phyloP scores from a whole-genome alignment of 2,888 invertebrate species.

The Sarcophaga rosellei region DNA sequence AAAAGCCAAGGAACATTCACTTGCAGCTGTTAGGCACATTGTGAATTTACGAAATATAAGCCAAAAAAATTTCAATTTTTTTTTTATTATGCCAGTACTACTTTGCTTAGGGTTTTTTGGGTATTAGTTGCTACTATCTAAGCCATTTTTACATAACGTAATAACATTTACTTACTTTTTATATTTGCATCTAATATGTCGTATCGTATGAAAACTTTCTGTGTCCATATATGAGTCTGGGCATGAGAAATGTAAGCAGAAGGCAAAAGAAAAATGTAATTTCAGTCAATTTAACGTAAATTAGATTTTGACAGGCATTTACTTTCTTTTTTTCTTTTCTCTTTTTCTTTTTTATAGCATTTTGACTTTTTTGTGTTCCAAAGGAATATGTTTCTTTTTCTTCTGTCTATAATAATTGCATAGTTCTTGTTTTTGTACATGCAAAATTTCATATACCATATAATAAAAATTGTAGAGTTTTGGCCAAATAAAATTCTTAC shows the following conservation, averaged over 20 bases:
- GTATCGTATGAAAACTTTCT: not conserved
- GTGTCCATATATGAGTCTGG: not conserved
- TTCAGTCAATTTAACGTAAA: constrained; percentile 57
- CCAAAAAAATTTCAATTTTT: constrained; percentile 28
- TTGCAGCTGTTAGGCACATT: constrained; percentile 48
- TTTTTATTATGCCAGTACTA: not conserved
- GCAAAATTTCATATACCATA: too few relatives aligned
- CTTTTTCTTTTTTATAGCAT: too few relatives aligned
- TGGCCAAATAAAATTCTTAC: too few relatives aligned
- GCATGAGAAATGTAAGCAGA: not conserved
- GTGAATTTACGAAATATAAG: constrained; percentile 39
- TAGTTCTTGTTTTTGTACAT: not conserved
- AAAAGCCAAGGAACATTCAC: constrained; percentile 10
- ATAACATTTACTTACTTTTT: constrained; percentile 33
- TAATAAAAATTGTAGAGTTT: too few relatives aligned
- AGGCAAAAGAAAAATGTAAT: constrained; percentile 28
- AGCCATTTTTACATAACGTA: constrained; percentile 42
- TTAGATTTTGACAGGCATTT: constrained; percentile 30
- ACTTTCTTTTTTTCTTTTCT: not conserved
- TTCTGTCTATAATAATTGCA: constrained; percentile 42
- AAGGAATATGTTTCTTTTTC: constrained; percentile 31
- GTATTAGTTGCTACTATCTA: constrained; percentile 12
- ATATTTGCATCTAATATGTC: not conserved
- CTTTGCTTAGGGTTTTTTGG: too few relatives aligned
- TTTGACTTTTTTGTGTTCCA: constrained; percentile 41